Evolutionary conservation across 2,888 invertebrate genomes (phyloP), one percentile per base, ranked within the genome.

Genomic region (Synanthedon formicaeformis): DNA sequence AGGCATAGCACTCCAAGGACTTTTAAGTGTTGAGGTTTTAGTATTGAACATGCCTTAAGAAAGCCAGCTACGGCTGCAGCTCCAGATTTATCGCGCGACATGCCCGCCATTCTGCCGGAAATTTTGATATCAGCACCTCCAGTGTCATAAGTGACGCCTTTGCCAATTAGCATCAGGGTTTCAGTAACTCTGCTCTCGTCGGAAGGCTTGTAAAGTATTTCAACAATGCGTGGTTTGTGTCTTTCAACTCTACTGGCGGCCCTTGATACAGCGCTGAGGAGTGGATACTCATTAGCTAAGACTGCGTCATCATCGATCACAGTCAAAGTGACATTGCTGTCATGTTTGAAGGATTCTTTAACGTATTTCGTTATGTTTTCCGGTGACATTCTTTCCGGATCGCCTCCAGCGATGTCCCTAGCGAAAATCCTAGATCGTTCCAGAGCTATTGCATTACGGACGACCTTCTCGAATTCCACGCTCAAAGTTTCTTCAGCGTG

Each of bases 21-120:
- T 71, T 92, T 92, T 12, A 95, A 75, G 57, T 93, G 90, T 48
- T 92, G 89, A 1, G 96, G 96, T 69, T 93, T 91, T 27, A 95
- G 72, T 27, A 90, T 78, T 3, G 91, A 89, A 54, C 94, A 88
- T 13, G 91, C 90, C 89, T 96, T 92, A 75, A 97, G 90, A 69
- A 97, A 95, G 11, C 97, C 97, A 34, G 94, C 95, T 0, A 95
- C 94, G 1, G 95, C 94, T 0, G 96, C 96, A 4, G 96, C 94
- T 0, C 97, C 97, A 69, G 96, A 94, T 78, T 97, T 97, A 73
- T 97, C 96, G 12, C 96, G 81, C 0, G 93, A 92, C 95, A 95
- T 95, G n/a, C 94, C 94, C 6, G 90, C 89, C 94, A 94, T 94
- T 57, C 91, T 91, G 52, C 91, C 91, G 0, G 75, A 67, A 0